Evolutionary conservation across 2,113 vertebrate species (phyloP), one percentile per base, ranked within the genome.

Genomic region (Rhinopomastus cyanomelas): DNA sequence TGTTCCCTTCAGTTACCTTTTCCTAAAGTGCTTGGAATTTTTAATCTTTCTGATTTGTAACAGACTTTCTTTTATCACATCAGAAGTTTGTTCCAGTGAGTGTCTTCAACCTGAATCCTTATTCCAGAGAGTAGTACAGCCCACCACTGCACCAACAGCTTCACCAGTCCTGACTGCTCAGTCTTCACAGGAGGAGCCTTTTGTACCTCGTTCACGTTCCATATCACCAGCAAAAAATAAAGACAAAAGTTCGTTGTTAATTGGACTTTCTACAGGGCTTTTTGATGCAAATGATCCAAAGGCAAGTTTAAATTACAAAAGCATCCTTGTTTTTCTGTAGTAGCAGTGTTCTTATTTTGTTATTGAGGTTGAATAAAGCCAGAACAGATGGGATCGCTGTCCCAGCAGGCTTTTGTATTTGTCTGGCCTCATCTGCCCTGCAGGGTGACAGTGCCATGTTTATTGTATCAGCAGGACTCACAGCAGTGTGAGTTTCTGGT

Each of bases 261-360:
- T 99, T 69, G 98, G 98, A 65, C 98, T 99, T 93, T 99, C 99
- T 75, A 98, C 98, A 13, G 99, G 99, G 91, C 97, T 99, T 71
- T 99, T 99, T 92, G 99, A 99, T 93, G 96, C 98, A 95, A 99
- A 99, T 22, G 99, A 99, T 91, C 98, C 99, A 92, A 99, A 98
- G 98, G 99, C 98, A 97, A 98, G 96, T 97, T 92, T 20, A 57
- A 36, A 2, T 3, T 16, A 5, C 60, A 52, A 42, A 20, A 13
- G 17, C 89, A 71, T 73, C 60, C 7, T 69, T 37, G 36, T 49
- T 72, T 32, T 75, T 44, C n/a, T 89, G 3, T 27, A 32, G 22
- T 82, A 48, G 15, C 29, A 23, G 44, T 83, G 37, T 20, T 34
- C 26, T 71, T 46, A 32, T n/a, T 53, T 76, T 66, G 25, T 69